Conservation (phyloP, 2,797 vertebrate genomes). For the Sciaenops ocellatus region DNA sequence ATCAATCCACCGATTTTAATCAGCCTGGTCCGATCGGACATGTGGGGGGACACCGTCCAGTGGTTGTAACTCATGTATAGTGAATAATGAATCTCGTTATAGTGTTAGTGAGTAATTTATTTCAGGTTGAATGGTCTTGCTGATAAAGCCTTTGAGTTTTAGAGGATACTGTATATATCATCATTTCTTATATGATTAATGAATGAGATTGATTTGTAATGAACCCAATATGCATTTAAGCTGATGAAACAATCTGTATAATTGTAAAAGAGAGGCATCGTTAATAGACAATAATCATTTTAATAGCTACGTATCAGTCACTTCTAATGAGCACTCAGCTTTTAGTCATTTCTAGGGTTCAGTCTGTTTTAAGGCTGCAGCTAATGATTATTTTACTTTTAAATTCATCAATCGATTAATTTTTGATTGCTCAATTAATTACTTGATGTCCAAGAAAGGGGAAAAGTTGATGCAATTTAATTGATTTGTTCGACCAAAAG, state of each 20-base stretch:
- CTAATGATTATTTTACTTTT: background rate
- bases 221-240: slow-evolving; percentile 43
- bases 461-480: background rate
- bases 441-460: background rate
- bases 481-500: background rate
- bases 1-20: slow-evolving; percentile 83
- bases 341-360: background rate
- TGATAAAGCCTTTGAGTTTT: slow-evolving; percentile 60
- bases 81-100: slow-evolving; percentile 67
- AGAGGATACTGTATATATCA: slow-evolving; percentile 26
- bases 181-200: slow-evolving; percentile 38
- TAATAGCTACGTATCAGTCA: slow-evolving; percentile 12
- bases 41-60: slow-evolving; percentile 28
- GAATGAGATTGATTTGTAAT: slow-evolving; percentile 49
- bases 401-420: background rate
- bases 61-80: slow-evolving; percentile 63
- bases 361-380: background rate
- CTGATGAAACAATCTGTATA: slow-evolving; percentile 53
- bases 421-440: background rate
- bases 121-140: slow-evolving; percentile 55
- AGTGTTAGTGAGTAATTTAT: slow-evolving; percentile 68
- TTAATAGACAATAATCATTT: slow-evolving; percentile 38
- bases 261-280: slow-evolving; percentile 26
- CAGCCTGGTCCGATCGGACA: slow-evolving; percentile 68
- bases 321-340: slow-evolving; percentile 18